A percentile compares a stretch with the other conserved stretches of the same genome.
Conservation (phyloP, 2,797 vertebrate genomes). For the Somateria mollissima region DNA sequence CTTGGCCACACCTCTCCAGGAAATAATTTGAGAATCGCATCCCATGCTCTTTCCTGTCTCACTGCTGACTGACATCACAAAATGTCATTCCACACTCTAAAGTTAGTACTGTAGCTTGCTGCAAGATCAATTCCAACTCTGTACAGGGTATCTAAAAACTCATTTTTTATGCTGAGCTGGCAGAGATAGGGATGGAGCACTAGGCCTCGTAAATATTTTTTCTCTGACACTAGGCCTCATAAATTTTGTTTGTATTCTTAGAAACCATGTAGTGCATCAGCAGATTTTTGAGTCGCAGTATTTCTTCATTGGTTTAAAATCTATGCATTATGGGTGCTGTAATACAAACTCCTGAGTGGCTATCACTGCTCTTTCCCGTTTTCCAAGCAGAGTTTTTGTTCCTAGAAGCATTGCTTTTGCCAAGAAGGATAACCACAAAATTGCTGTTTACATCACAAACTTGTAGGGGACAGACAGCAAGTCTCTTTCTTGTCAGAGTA, state of each 20-base stretch:
- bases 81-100: neutral
- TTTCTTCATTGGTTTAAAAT: constrained; percentile 35
- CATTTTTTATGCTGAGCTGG: neutral
- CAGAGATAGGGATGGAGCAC: neutral
- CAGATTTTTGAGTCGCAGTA: neutral
- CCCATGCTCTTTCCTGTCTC: neutral
- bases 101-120: neutral
- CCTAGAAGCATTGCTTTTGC: constrained; percentile 61
- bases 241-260: neutral
- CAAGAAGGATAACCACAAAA: constrained; percentile 73
- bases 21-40: neutral
- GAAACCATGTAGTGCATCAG: neutral
- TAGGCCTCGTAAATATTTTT: neutral
- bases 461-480: constrained; percentile 49
- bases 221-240: neutral
- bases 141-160: neutral
- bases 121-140: neutral
- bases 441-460: constrained; percentile 56
- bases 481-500: constrained; percentile 22
- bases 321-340: neutral
- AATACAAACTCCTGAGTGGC: neutral
- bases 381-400: constrained; percentile 53
- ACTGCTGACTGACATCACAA: neutral
- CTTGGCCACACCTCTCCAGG: neutral
- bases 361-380: constrained; percentile 48